These are phyloP conservation scores for Drosophila serrata DNA, from an alignment of 1,140 invertebrate species.

Conservation along the genomic window DNA sequence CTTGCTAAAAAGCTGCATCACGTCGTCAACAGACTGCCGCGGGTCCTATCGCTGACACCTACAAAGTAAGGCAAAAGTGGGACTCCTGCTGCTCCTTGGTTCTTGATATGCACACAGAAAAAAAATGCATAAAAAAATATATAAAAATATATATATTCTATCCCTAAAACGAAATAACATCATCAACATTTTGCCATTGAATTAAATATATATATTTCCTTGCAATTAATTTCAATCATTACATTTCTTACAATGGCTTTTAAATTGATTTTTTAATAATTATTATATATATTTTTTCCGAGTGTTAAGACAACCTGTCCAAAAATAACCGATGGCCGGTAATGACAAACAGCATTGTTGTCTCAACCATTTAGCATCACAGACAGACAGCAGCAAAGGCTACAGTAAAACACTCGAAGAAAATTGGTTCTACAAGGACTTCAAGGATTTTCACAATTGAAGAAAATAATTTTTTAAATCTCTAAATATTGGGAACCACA, in stretches of 20 bases:
- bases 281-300: not conserved
- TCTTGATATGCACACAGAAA: not conserved
- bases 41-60: constrained; percentile 61
- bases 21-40: constrained; percentile 58
- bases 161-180: too few species aligned
- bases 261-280: not conserved
- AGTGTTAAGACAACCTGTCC: constrained; percentile 25
- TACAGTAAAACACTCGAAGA: constrained; percentile 2
- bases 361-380: constrained; percentile 51
- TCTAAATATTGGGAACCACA: fast-evolving
- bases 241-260: not conserved
- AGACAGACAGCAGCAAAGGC: constrained; percentile 30
- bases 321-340: constrained; percentile 63
- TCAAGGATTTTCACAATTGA: not conserved
- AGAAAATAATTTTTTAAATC: not conserved
- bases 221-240: not conserved
- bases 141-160: not conserved
- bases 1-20: constrained; percentile 44
- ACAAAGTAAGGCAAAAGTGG: constrained; percentile 37
- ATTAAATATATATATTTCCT: too few species aligned
- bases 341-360: constrained; percentile 67
- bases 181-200: not conserved
- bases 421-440: not conserved
- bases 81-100: constrained; percentile 41
- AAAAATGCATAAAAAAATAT: not conserved